Evolutionary conservation across 2,888 invertebrate genomes (phyloP).

Genomic region (Timema cristinae): DNA sequence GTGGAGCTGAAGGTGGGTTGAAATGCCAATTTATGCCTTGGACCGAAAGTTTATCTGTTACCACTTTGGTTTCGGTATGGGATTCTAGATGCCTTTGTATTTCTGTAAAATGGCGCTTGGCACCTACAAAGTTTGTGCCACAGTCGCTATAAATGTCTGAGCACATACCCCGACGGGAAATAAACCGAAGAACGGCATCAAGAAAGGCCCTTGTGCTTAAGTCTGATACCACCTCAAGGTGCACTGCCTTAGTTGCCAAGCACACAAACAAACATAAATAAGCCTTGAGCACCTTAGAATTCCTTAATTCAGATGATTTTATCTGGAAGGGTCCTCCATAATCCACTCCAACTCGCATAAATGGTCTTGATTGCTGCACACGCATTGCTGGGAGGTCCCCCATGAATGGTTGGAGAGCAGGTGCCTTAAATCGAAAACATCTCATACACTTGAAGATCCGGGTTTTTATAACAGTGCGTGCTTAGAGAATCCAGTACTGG

Average conservation of each 20-base stretch:
- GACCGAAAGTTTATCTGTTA: not conserved
- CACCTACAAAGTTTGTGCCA: slow-evolving; percentile 40
- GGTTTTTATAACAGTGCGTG: not conserved
- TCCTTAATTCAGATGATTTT: not conserved
- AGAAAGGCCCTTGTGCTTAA: slow-evolving; percentile 38
- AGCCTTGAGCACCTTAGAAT: not conserved
- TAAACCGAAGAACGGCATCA: slow-evolving; percentile 38
- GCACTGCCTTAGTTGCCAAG: slow-evolving; percentile 37
- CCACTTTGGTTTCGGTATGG: slow-evolving; percentile 15
- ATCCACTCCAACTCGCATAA: not conserved
- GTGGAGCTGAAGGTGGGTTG: slow-evolving; percentile 30
- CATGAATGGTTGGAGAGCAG: not conserved
- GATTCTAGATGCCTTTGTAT: slow-evolving; percentile 17
- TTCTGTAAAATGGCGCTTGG: slow-evolving; percentile 34
- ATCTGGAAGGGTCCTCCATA: slow-evolving; percentile 9
- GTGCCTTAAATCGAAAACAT: slow-evolving; percentile 12
- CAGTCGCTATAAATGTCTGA: slow-evolving; percentile 38
- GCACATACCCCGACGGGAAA: slow-evolving; percentile 36
- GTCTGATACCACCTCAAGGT: slow-evolving; percentile 38
- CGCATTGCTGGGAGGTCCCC: slow-evolving; percentile 1
- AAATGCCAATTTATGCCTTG: slow-evolving; percentile 32
- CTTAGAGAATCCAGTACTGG: not conserved
- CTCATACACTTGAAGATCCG: not conserved
- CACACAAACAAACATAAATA: slow-evolving; percentile 36
- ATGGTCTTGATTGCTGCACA: not conserved